A percentile compares a stretch with the other conserved stretches of the same genome.
Evolutionary conservation across 2,113 vertebrate species (phyloP).

Genomic region (Parotia lawesii): DNA sequence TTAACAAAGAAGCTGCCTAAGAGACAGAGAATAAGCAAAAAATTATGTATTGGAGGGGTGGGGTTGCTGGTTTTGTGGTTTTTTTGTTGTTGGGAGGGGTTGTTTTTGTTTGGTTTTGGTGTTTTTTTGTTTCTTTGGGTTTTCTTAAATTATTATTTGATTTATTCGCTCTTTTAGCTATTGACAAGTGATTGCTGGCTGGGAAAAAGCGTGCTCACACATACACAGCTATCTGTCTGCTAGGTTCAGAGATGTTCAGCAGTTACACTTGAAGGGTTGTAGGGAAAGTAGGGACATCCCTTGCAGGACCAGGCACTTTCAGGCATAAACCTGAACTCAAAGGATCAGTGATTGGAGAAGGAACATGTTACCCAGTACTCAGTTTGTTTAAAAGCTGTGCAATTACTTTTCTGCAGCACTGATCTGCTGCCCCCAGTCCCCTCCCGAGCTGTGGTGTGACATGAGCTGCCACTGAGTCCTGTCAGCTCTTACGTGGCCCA

Average conservation of each 20-base stretch:
- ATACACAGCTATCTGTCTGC: neutral
- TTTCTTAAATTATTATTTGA: neutral
- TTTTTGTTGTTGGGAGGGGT: rapidly evolving
- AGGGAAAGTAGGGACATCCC: neutral
- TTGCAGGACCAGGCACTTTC: neutral
- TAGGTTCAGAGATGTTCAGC: neutral
- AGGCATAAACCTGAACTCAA: neutral
- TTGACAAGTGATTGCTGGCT: neutral
- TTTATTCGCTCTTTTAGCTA: neutral
- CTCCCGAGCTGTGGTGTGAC: neutral
- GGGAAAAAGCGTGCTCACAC: neutral
- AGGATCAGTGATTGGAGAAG: neutral
- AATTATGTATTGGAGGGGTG: neutral
- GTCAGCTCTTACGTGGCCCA: neutral
- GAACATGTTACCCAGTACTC: neutral
- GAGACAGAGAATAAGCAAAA: neutral
- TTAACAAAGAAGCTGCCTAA: neutral
- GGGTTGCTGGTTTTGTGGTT: neutral
- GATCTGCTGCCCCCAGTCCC: neutral
- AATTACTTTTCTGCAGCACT: neutral
- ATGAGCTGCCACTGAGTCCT: neutral
- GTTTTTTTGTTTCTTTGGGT: neutral
- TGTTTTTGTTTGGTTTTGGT: neutral
- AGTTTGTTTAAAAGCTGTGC: neutral
- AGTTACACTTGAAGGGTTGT: neutral